Evolutionary conservation across 64 coral and sea anemone genomes (phyloP).

Genomic region (Actinia equina): DNA sequence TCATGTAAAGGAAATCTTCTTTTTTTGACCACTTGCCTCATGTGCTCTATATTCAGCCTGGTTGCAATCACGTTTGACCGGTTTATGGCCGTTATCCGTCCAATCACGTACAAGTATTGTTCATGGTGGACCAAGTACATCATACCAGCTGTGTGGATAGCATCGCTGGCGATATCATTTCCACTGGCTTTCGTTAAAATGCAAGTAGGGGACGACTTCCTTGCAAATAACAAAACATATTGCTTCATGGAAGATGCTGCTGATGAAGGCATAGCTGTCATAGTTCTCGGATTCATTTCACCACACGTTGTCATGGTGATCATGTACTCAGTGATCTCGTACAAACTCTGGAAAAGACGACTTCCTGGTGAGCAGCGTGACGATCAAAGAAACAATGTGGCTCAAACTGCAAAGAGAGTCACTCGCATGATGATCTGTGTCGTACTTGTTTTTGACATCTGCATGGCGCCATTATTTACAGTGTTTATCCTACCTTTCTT

Average conservation of each 20-base stretch:
- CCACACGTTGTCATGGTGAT: constrained; percentile 3
- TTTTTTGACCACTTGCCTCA: no score
- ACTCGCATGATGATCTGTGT: constrained; percentile 29
- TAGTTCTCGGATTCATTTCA: background rate
- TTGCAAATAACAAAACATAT: background rate
- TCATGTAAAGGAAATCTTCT: background rate
- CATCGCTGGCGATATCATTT: background rate
- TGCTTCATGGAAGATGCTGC: background rate
- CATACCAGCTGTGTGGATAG: constrained; percentile 18
- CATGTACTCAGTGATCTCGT: constrained; percentile 14
- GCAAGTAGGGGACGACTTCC: background rate
- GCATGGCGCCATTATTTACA: background rate
- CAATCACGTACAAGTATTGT: constrained; percentile 17
- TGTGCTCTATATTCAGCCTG: constrained; percentile 23
- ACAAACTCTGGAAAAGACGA: constrained; percentile 32
- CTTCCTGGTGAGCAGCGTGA: constrained; percentile 17
- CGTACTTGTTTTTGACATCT: background rate
- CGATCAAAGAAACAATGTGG: background rate
- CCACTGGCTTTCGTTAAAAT: no score
- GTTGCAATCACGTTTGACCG: constrained; percentile 34
- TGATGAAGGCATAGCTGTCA: background rate
- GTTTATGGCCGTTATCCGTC: constrained; percentile 23
- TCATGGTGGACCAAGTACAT: constrained; percentile 21
- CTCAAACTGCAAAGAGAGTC: constrained; percentile 22
- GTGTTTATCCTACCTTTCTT: background rate